phyloP scores from a whole-genome alignment of 2,888 invertebrate genomes.

The Ormyrus pomaceus region DNA sequence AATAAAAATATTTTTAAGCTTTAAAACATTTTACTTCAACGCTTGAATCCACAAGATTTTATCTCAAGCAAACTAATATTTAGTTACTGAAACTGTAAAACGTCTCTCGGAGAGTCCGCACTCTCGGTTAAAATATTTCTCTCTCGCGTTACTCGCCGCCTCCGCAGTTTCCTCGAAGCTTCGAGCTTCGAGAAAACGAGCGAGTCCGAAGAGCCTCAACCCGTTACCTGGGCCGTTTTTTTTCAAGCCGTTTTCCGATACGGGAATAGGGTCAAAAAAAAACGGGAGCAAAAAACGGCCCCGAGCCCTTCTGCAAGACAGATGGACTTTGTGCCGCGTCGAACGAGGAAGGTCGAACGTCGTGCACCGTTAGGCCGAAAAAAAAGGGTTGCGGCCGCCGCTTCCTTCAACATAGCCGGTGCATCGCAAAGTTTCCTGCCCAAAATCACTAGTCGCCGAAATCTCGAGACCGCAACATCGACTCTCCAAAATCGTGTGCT shows the following conservation, averaged over 20 bases:
- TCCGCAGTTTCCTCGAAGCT: conserved; percentile 25
- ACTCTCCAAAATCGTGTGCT: background rate
- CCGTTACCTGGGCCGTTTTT: conserved; percentile 59
- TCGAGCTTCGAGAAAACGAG: conserved; percentile 1
- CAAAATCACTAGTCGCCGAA: conserved; percentile 47
- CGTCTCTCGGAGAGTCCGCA: background rate
- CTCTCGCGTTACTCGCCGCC: background rate
- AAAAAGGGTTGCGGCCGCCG: conserved; percentile 53
- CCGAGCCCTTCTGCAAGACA: conserved; percentile 55
- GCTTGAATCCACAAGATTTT: too few relatives aligned
- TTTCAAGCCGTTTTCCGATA: conserved; percentile 58
- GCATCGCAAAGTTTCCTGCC: conserved; percentile 40
- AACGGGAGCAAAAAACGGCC: conserved; percentile 51
- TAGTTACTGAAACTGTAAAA: conserved; percentile 2
- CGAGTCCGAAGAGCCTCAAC: conserved; percentile 46
- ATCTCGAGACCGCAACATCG: conserved; percentile 45
- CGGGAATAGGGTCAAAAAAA: background rate
- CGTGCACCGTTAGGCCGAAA: conserved; percentile 34
- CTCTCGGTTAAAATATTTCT: conserved; percentile 7
- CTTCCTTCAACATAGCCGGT: conserved; percentile 47
- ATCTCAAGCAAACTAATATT: too few relatives aligned
- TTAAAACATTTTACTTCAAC: too few relatives aligned
- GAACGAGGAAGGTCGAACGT: conserved; percentile 45
- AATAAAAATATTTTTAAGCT: background rate
- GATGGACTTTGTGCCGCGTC: conserved; percentile 56